Percentiles rank a stretch among this genome's conserved stretches.
Evolutionary conservation across 2,888 invertebrate genomes (phyloP).

Genomic region (Chrysolina oricalcia): DNA sequence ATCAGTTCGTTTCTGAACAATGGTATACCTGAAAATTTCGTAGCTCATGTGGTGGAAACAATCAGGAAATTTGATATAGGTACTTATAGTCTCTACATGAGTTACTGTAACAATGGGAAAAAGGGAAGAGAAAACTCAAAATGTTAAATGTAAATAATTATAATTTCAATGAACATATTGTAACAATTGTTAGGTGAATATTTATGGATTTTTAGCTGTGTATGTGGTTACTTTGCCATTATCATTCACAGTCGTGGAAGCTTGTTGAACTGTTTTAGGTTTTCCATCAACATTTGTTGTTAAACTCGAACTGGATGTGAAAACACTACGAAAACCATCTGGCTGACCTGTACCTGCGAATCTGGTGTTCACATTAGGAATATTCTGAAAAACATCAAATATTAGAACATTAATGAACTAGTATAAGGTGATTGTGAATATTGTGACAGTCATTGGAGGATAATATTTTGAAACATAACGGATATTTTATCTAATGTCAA

Average conservation of each 20-base stretch:
- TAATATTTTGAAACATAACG: too few species aligned
- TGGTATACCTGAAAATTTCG: too few species aligned
- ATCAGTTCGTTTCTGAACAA: too few species aligned
- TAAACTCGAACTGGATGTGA: slow-evolving; percentile 78
- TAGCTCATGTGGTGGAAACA: too few species aligned
- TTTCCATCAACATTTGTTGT: slow-evolving; percentile 78
- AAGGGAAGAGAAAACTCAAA: too few species aligned
- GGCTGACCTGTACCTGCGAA: slow-evolving; percentile 66
- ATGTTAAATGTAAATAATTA: neutral
- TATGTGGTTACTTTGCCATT: slow-evolving; percentile 83
- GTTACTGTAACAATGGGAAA: too few species aligned
- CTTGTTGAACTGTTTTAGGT: slow-evolving; percentile 73
- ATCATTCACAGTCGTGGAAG: slow-evolving; percentile 81
- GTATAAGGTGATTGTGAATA: too few species aligned
- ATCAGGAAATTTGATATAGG: too few species aligned
- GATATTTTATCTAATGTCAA: too few species aligned
- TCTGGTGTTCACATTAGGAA: slow-evolving; percentile 73
- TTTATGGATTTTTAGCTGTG: slow-evolving; percentile 71
- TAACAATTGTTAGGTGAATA: neutral
- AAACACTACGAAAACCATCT: slow-evolving; percentile 73
- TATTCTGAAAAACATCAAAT: slow-evolving; percentile 67
- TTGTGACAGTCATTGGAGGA: too few species aligned
- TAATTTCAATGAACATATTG: neutral
- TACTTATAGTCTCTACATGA: too few species aligned
- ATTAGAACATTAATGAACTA: too few species aligned